Evolutionary conservation across 2,797 vertebrate species (phyloP).

Genomic region (Petrocephalus schoutedeni): DNA sequence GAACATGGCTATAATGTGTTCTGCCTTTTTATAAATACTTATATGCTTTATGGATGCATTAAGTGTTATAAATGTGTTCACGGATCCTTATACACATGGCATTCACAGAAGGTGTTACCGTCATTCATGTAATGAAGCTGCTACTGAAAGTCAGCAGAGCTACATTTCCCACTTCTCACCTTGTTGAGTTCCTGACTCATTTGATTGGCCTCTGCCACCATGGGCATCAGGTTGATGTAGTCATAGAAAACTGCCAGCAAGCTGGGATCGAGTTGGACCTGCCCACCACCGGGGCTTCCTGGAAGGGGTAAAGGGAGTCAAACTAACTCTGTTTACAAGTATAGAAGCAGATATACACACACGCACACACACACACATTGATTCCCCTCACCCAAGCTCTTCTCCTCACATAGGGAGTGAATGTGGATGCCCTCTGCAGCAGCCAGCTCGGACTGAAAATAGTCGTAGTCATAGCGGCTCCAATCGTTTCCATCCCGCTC

Average conservation of each 20-base stretch:
- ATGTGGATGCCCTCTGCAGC: constrained; percentile 72
- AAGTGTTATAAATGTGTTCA: not conserved
- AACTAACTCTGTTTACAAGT: not conserved
- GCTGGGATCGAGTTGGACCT: constrained; percentile 64
- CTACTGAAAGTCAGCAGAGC: not conserved
- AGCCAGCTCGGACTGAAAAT: constrained; percentile 80
- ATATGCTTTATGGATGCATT: not conserved
- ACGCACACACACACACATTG: not conserved
- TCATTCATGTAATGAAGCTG: not conserved
- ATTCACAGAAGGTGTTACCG: not conserved
- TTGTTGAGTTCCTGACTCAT: constrained; percentile 81
- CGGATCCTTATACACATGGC: not conserved
- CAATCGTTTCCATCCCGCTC: constrained; percentile 70
- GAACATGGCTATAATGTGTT: not conserved
- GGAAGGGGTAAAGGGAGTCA: not conserved
- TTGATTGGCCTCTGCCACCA: constrained; percentile 81
- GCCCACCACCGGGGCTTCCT: constrained; percentile 52
- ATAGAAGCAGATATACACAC: not conserved
- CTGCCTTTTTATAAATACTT: not conserved
- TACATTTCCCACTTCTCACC: constrained; percentile 45
- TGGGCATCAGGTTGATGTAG: constrained; percentile 78
- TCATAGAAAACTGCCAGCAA: constrained; percentile 79
- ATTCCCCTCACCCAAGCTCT: not conserved
- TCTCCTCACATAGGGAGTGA: constrained; percentile 51
- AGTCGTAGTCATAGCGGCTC: constrained; percentile 79